Conservation (phyloP, 2,113 vertebrate species). For the Stomatorhinus ivindoensis region DNA sequence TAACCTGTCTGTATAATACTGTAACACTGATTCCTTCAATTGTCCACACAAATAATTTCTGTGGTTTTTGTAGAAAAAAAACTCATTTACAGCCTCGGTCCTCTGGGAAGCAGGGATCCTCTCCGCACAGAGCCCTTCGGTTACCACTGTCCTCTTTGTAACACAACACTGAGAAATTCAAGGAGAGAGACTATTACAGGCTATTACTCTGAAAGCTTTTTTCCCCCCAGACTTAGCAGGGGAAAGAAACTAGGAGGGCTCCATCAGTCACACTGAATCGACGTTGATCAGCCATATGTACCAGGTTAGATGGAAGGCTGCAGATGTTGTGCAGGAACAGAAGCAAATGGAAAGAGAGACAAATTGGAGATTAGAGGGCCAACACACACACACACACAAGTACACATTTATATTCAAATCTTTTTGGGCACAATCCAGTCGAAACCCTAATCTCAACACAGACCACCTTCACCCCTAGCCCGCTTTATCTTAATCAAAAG, state of each 20-base stretch:
- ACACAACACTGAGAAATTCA: constrained; percentile 14
- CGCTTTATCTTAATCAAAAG: neutral
- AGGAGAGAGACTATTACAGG: constrained; percentile 27
- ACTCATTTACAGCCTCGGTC: constrained; percentile 49
- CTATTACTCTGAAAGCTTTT: constrained; percentile 24
- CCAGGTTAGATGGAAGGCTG: constrained; percentile 29
- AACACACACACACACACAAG: neutral
- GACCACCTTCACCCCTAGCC: neutral
- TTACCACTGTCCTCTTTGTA: neutral
- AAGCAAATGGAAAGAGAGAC: neutral
- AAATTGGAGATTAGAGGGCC: neutral
- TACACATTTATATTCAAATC: neutral
- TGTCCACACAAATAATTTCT: constrained; percentile 51
- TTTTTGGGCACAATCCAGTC: neutral
- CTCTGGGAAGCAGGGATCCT: constrained; percentile 45
- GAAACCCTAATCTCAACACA: neutral
- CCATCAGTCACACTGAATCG: constrained; percentile 38
- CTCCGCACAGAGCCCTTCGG: constrained; percentile 11
- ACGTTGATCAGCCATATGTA: constrained; percentile 30
- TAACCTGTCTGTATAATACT: constrained; percentile 16
- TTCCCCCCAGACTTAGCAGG: constrained; percentile 14
- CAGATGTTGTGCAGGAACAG: constrained; percentile 20
- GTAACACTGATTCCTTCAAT: constrained; percentile 44
- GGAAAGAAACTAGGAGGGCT: constrained; percentile 25
- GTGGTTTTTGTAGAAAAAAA: constrained; percentile 25